These are phyloP conservation scores for Circaetus cinerascens DNA, from an alignment of 2,113 vertebrate species.

Conservation along the genomic window DNA sequence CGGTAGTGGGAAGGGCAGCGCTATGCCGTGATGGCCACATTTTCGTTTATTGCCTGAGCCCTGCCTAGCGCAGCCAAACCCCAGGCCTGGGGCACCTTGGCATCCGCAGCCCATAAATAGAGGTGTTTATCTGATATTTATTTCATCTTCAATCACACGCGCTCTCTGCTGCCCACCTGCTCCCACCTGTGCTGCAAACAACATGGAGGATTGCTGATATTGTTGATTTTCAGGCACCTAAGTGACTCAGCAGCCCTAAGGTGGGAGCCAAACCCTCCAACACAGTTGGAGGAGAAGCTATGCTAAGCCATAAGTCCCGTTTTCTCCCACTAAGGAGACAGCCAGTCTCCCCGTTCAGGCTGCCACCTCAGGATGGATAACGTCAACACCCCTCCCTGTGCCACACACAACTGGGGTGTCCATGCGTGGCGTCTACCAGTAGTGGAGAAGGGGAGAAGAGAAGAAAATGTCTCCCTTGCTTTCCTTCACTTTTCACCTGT, in stretches of 20 bases:
- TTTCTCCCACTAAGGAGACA: background rate
- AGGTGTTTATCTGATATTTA: background rate
- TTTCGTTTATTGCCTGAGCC: background rate
- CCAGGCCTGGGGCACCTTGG: background rate
- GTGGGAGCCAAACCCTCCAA: background rate
- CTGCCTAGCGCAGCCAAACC: rapidly evolving
- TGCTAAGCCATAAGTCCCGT: rapidly evolving
- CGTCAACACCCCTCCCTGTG: rapidly evolving
- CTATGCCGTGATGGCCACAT: rapidly evolving
- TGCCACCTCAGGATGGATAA: background rate
- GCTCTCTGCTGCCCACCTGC: background rate
- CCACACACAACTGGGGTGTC: rapidly evolving
- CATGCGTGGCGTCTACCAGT: rapidly evolving
- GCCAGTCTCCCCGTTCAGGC: background rate
- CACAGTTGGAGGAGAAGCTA: background rate
- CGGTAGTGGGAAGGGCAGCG: rapidly evolving
- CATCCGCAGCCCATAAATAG: background rate
- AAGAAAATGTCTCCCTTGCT: background rate
- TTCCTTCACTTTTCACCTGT: background rate
- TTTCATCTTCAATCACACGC: background rate
- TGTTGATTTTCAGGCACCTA: background rate
- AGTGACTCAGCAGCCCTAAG: background rate
- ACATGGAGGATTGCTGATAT: background rate
- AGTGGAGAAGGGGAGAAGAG: background rate
- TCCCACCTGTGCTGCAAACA: background rate